Evolutionary conservation across 2,797 vertebrate genomes (phyloP), one percentile per base, ranked within the genome.

Genomic region (Crenuchus spilurus): DNA sequence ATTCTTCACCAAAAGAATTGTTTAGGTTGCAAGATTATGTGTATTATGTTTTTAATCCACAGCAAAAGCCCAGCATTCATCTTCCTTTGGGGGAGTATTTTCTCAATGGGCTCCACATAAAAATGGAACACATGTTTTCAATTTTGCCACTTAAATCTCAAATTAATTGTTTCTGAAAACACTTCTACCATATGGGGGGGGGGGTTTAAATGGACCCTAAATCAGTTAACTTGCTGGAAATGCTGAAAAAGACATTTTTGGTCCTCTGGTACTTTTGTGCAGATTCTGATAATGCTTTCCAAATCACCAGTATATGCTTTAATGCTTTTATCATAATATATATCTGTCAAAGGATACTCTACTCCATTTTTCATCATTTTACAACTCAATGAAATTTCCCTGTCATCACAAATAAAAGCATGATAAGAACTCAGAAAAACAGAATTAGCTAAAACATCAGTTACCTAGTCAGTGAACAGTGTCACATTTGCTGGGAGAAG

Each of bases 381-480:
- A 63, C 20, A 69, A 73, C 35, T 24, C 28, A 63, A 24, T 42
- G 55, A 37, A 16, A 44, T 49, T 44, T 60, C 49, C 73, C 67
- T 58, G 46, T 69, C 52, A 22, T 55, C n/a, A 46, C 28, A 55
- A 55, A 54, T 55, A 26, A 61, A 2, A 52, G 48, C 22, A 63
- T 46, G 49, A 49, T 22, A 46, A 18, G 14, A 70, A 39, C 16
- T 20, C 35, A 37, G 48, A 26, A n/a, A 41, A 76, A 73, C 42
- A 24, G 24, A 49, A 57, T 54, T 41, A 55, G 65, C 33, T 63
- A 76, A 69, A 58, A 2, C 72, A 52, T 4, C 2, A 80, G 20
- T 42, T 20, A 22, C 16, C 64, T 44, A 70, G 39, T 22, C 62
- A 41, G 44, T 60, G 62, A 20, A 48, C 37, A 37, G 66, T 35